These are phyloP conservation scores for Caranx ignobilis DNA, from an alignment of 2,113 vertebrate species.

Conservation along the genomic window DNA sequence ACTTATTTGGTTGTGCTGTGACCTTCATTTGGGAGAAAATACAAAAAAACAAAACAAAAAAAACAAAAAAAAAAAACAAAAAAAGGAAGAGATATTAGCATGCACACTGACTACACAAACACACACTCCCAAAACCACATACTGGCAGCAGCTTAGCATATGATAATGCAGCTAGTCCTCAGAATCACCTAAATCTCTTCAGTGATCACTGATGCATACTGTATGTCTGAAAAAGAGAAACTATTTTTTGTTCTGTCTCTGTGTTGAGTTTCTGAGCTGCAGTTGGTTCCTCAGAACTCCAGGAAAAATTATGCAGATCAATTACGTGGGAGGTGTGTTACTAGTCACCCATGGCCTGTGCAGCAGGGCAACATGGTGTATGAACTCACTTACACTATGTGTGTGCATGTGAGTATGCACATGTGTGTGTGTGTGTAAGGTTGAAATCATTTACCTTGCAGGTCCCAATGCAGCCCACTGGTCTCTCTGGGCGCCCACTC, in stretches of 20 bases:
- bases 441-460: constrained; percentile 88
- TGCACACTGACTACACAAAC: background rate
- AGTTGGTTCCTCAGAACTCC: background rate
- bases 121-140: background rate
- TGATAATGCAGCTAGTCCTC: constrained; percentile 19
- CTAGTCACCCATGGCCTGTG: constrained; percentile 33
- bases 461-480: constrained; percentile 96
- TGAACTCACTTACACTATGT: background rate
- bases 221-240: background rate
- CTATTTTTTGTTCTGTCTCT: constrained; percentile 3
- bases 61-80: constrained; percentile 31
- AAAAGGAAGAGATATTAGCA: constrained; percentile 20
- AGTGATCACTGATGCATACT: constrained; percentile 20
- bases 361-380: background rate
- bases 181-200: constrained; percentile 39
- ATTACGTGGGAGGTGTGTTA: constrained; percentile 31
- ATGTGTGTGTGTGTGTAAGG: background rate
- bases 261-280: constrained; percentile 6
- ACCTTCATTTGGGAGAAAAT: constrained; percentile 56
- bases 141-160: constrained; percentile 28
- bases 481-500: constrained; percentile 94
- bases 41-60: constrained; percentile 27
- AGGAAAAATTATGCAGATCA: constrained; percentile 43
- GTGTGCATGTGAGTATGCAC: background rate
- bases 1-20: constrained; percentile 42